Evolutionary conservation across 2,888 invertebrate species (phyloP).

Genomic region (Harpagoxenus sublaevis): DNA sequence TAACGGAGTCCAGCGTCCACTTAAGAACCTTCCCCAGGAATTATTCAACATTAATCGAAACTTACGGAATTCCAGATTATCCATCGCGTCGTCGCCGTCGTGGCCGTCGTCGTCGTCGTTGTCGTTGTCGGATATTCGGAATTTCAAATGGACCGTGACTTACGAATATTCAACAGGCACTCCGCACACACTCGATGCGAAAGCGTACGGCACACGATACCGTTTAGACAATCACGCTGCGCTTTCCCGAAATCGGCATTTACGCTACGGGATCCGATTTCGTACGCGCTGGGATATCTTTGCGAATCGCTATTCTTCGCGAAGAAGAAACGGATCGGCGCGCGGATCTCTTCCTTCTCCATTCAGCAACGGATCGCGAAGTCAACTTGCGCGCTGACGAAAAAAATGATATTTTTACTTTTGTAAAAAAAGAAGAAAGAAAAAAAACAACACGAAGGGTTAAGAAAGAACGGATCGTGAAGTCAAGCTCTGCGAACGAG

Average conservation of each 20-base stretch:
- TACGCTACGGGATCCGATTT: constrained; percentile 8
- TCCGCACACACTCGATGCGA: constrained; percentile 23
- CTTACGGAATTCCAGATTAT: constrained; percentile 60
- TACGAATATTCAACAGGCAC: constrained; percentile 64
- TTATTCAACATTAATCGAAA: constrained; percentile 59
- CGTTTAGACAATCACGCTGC: constrained; percentile 28
- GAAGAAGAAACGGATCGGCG: constrained; percentile 19
- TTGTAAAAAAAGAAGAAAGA: constrained; percentile 11
- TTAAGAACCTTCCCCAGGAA: constrained; percentile 49
- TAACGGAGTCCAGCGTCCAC: constrained; percentile 39
- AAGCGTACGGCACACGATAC: constrained; percentile 39
- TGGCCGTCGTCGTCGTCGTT: background rate
- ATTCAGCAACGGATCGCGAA: background rate
- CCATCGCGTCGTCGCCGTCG: constrained; percentile 22
- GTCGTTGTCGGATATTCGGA: constrained; percentile 53
- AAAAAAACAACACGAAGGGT: background rate
- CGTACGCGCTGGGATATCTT: background rate
- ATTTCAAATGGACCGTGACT: constrained; percentile 66
- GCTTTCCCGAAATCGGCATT: constrained; percentile 20
- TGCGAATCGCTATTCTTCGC: background rate
- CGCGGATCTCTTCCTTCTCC: background rate
- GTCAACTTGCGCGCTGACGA: background rate
- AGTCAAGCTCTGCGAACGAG: constrained; percentile 23
- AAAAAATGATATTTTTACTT: constrained; percentile 45
- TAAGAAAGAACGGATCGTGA: constrained; percentile 38